Evolutionary conservation across 2,797 vertebrate species (phyloP).

Genomic region (Danio tinwini): DNA sequence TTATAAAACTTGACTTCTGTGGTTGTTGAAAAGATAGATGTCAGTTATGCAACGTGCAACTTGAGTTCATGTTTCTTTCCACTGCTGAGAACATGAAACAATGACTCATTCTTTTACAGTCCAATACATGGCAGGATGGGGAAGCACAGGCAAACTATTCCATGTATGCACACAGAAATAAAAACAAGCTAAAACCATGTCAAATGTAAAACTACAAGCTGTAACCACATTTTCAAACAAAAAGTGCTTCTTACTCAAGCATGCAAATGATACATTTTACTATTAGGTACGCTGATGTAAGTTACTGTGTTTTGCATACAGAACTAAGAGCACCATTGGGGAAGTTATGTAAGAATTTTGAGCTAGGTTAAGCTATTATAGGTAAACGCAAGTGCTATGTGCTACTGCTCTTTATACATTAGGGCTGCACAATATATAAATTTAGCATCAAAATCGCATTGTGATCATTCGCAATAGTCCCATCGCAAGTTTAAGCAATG

Average conservation of each 20-base stretch:
- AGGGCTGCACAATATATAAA: no score
- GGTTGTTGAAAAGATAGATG: background rate
- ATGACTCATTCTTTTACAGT: background rate
- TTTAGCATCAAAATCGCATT: no score
- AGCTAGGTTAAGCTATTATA: background rate
- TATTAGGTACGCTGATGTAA: background rate
- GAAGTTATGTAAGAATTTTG: constrained; percentile 8
- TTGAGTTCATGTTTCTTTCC: constrained; percentile 15
- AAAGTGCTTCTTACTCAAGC: background rate
- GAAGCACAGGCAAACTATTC: background rate
- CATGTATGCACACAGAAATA: background rate
- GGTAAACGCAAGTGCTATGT: background rate
- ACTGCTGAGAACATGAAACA: constrained; percentile 6
- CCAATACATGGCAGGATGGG: background rate
- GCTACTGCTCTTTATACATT: background rate
- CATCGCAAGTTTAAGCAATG: no score
- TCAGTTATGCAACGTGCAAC: constrained; percentile 14
- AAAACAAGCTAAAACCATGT: background rate
- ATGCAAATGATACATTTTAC: constrained; percentile 35
- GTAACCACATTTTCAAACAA: background rate
- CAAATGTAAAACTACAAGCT: background rate
- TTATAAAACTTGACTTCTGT: background rate
- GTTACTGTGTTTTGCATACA: constrained; percentile 22
- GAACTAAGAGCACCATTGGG: background rate
- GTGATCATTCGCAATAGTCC: no score